phyloP scores from a whole-genome alignment of 2,797 vertebrate genomes.

The Pampus argenteus region DNA sequence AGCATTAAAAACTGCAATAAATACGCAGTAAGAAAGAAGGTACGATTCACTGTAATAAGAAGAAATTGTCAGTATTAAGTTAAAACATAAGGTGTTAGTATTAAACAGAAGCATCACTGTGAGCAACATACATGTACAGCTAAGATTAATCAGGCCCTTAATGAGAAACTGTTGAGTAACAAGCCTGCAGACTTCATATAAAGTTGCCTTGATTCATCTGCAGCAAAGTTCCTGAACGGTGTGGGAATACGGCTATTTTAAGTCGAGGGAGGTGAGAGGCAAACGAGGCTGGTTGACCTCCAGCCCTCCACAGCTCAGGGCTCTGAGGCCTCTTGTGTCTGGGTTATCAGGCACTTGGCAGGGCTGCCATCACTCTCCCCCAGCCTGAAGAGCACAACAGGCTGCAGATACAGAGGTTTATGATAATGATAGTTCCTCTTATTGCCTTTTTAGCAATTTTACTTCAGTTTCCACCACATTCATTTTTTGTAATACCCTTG shows the following conservation, averaged over 20 bases:
- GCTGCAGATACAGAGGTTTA: conserved; percentile 43
- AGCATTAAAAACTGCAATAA: too few relatives aligned
- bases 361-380: conserved; percentile 63
- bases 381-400: conserved; percentile 46
- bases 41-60: neutral
- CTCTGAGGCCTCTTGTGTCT: conserved; percentile 54
- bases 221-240: conserved; percentile 24
- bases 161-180: neutral
- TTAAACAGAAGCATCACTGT: neutral
- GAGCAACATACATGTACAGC: neutral
- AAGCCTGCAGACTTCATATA: neutral
- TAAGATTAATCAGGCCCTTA: neutral
- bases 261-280: conserved; percentile 41
- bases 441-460: neutral
- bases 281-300: conserved; percentile 53
- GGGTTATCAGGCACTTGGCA: conserved; percentile 77
- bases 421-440: conserved; percentile 35
- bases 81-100: too few relatives aligned
- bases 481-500: neutral
- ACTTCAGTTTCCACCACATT: neutral
- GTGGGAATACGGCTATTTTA: conserved; percentile 51
- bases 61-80: neutral
- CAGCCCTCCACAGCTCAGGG: conserved; percentile 30
- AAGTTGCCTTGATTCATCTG: conserved; percentile 30
- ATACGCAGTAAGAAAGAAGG: too few relatives aligned